Evolutionary conservation across 2,797 vertebrate genomes (phyloP).

Genomic region (Buphagus erythrorhynchus): DNA sequence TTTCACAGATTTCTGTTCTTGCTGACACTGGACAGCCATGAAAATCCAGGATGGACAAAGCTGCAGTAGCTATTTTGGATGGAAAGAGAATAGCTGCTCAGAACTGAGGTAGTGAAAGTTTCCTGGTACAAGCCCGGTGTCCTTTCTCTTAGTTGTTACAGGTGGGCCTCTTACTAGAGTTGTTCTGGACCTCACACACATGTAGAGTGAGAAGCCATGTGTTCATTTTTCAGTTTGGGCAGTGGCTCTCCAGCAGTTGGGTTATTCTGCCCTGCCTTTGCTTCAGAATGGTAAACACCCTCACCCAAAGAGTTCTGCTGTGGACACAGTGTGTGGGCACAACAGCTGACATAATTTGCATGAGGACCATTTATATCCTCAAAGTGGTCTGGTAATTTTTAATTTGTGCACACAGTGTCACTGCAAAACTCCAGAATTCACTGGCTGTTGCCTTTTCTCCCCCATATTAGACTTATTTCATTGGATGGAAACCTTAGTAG

Average conservation of each 20-base stretch:
- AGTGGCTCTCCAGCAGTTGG: neutral
- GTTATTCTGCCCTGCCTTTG: neutral
- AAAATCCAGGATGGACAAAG: neutral
- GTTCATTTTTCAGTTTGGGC: neutral
- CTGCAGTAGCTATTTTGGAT: neutral
- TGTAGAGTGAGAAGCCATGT: neutral
- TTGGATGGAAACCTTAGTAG: neutral
- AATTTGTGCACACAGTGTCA: neutral
- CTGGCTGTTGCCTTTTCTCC: neutral
- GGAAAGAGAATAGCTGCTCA: neutral
- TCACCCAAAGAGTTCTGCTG: neutral
- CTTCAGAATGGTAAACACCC: neutral
- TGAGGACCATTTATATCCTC: conserved; percentile 32
- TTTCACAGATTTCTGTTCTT: neutral
- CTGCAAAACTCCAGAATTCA: neutral
- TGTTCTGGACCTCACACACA: neutral
- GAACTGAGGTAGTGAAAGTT: neutral
- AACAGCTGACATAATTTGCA: conserved; percentile 16
- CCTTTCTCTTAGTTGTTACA: neutral
- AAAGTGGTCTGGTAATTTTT: neutral
- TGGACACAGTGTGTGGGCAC: neutral
- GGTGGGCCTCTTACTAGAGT: neutral
- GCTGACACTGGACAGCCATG: neutral
- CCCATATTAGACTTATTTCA: neutral
- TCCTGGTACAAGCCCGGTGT: neutral